Evolutionary conservation across 2,888 invertebrate genomes (phyloP).

Genomic region (Sphinx pinastri): DNA sequence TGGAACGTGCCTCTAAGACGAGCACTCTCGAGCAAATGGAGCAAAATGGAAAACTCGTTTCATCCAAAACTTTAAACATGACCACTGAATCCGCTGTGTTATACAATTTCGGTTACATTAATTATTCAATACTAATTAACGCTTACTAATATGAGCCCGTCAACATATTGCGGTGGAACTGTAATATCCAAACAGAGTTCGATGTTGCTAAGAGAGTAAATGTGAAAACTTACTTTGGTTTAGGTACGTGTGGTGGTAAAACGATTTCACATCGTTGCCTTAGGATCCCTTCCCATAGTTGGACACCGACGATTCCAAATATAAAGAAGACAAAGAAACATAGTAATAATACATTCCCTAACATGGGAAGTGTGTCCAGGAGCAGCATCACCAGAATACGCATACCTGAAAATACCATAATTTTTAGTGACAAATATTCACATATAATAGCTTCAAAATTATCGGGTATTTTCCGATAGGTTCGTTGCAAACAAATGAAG

Average conservation of each 20-base stretch:
- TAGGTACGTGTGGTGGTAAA: conserved; percentile 86
- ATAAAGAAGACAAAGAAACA: conserved; percentile 99
- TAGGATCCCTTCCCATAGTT: conserved; percentile 99
- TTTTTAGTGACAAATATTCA: neutral
- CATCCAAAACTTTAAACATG: conserved; percentile 24
- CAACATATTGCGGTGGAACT: conserved; percentile 38
- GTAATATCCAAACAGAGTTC: conserved; percentile 23
- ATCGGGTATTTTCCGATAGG: too few species aligned
- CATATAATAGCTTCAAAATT: too few species aligned
- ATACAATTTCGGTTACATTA: conserved; percentile 41
- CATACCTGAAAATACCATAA: conserved; percentile 89
- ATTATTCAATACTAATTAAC: conserved; percentile 48
- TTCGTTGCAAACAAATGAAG: too few species aligned
- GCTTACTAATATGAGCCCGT: conserved; percentile 42
- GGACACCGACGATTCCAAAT: conserved; percentile 99
- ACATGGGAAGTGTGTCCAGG: conserved; percentile 99
- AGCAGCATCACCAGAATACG: conserved; percentile 98
- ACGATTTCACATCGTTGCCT: conserved; percentile 96
- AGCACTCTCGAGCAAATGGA: conserved; percentile 71
- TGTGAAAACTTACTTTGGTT: conserved; percentile 88
- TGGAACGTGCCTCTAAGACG: conserved; percentile 78
- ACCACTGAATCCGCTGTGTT: conserved; percentile 33
- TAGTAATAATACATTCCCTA: conserved; percentile 98
- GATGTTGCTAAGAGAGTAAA: conserved; percentile 31
- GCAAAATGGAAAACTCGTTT: conserved; percentile 48